Evolutionary conservation across 2,888 invertebrate genomes (phyloP).

Genomic region (Poecilus cupreus): DNA sequence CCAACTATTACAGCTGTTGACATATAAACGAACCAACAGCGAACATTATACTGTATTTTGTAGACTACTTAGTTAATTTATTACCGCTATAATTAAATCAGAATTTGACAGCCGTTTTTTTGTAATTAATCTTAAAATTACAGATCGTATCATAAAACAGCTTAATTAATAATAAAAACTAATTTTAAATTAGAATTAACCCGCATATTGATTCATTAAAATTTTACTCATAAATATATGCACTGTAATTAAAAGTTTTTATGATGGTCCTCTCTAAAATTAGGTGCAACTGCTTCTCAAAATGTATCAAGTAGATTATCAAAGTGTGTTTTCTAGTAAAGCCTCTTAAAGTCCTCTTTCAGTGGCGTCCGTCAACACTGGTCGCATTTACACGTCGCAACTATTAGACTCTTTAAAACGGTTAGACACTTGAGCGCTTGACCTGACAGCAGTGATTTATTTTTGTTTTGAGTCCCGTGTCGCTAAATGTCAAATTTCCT

Average conservation of each 20-base stretch:
- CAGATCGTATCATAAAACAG: neutral
- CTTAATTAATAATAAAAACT: constrained; percentile 1
- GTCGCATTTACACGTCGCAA: no score
- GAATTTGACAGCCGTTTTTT: constrained; percentile 25
- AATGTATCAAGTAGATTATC: no score
- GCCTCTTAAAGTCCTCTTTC: no score
- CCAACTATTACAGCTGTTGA: constrained; percentile 42
- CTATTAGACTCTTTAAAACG: no score
- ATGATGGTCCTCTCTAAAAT: no score
- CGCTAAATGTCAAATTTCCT: constrained; percentile 19
- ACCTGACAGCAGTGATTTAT: constrained; percentile 11
- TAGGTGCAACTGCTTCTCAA: no score
- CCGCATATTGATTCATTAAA: neutral
- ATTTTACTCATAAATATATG: no score
- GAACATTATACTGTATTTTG: constrained; percentile 12
- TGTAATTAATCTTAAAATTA: constrained; percentile 36
- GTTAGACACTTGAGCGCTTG: neutral
- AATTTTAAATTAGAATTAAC: neutral
- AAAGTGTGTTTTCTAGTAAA: no score
- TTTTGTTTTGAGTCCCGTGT: constrained; percentile 5
- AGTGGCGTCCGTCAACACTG: no score
- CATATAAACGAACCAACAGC: constrained; percentile 23
- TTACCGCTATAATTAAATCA: constrained; percentile 44
- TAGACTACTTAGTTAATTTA: neutral
- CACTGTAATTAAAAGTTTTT: no score